Evolutionary conservation across 2,888 invertebrate species (phyloP).

Genomic region (Catocala fraxini): DNA sequence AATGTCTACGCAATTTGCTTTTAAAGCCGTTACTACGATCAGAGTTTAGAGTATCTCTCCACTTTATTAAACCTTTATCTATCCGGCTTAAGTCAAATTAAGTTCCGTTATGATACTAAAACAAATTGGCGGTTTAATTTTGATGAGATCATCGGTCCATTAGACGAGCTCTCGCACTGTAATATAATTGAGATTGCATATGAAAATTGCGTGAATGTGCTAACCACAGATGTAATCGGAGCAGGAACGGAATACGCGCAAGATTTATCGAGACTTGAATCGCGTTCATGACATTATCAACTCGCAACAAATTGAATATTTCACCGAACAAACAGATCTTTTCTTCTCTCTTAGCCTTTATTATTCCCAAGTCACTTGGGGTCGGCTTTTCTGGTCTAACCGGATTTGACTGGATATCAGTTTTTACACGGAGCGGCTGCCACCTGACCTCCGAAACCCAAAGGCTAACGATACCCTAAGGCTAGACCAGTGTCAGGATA

Average conservation of each 20-base stretch:
- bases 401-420: too few species aligned
- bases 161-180: conserved; percentile 12
- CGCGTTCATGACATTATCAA: conserved; percentile 21
- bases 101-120: conserved; percentile 34
- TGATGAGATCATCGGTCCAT: conserved; percentile 25
- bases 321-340: conserved; percentile 8
- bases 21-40: neutral
- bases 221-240: conserved; percentile 23
- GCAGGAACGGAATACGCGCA: conserved; percentile 10
- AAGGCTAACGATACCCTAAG: too few species aligned
- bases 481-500: too few species aligned
- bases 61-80: conserved; percentile 13
- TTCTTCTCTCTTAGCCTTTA: too few species aligned
- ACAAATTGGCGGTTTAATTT: conserved; percentile 33
- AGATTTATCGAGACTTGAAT: conserved; percentile 27
- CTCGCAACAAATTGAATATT: conserved; percentile 9
- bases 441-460: too few species aligned
- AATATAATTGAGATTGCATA: conserved; percentile 26
- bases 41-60: neutral
- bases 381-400: too few species aligned
- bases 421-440: too few species aligned
- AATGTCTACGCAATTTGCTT: conserved; percentile 6
- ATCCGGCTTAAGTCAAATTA: conserved; percentile 24
- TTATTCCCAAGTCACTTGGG: too few species aligned
- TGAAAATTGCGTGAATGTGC: conserved; percentile 21